Percentiles rank a stretch among this genome's conserved stretches.
phyloP scores from a whole-genome alignment of 1,140 invertebrate genomes.

The Bombus picipes region DNA sequence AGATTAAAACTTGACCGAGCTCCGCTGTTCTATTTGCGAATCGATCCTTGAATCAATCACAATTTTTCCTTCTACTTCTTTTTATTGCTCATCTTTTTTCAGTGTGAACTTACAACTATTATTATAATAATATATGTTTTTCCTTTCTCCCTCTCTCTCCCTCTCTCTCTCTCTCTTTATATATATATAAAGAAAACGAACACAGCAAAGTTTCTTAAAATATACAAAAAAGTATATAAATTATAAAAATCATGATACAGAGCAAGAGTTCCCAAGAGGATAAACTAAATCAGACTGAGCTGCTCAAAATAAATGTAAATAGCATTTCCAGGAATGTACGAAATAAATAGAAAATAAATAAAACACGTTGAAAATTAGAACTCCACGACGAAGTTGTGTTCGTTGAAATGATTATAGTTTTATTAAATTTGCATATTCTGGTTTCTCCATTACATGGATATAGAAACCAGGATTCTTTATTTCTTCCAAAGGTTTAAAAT shows the following conservation, averaged over 20 bases:
- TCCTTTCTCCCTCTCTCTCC: no score
- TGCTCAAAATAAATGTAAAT: background rate
- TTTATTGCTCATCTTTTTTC: background rate
- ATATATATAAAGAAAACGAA: background rate
- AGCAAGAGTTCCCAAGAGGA: background rate
- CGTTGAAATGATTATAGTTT: background rate
- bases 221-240: background rate
- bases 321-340: background rate
- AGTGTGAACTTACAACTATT: background rate
- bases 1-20: conserved; percentile 41
- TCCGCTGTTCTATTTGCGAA: background rate
- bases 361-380: background rate
- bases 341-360: conserved; percentile 15
- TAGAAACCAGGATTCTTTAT: conserved; percentile 90
- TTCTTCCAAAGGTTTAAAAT: conserved; percentile 89
- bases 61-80: background rate
- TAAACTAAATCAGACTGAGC: background rate
- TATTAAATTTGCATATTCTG: background rate
- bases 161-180: background rate
- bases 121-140: background rate
- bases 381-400: background rate
- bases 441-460: conserved; percentile 91
- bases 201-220: background rate
- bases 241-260: background rate
- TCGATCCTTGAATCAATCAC: background rate